phyloP scores from a whole-genome alignment of 2,888 invertebrate genomes.

The Toxonevra muliebris region DNA sequence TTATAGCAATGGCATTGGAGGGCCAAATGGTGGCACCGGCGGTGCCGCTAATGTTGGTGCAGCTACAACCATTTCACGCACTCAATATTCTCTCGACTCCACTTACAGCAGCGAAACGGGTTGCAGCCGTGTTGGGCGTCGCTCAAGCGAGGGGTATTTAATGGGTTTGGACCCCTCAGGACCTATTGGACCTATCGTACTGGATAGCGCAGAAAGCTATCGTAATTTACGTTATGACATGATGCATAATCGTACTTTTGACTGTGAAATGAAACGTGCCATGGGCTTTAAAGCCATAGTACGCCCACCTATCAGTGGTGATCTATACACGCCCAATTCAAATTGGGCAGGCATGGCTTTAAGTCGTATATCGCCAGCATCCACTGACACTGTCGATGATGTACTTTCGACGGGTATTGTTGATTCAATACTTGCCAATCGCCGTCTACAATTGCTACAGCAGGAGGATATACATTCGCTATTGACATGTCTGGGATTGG shows the following conservation, averaged over 20 bases:
- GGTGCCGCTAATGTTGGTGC: slow-evolving; percentile 37
- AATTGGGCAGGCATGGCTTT: slow-evolving; percentile 88
- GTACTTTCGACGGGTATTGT: slow-evolving; percentile 51
- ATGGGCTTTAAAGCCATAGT: slow-evolving; percentile 66
- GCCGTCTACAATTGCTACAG: slow-evolving; percentile 60
- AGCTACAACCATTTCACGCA: slow-evolving; percentile 32
- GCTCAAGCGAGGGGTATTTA: slow-evolving; percentile 60
- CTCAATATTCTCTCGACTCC: slow-evolving; percentile 61
- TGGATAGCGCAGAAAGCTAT: slow-evolving; percentile 58
- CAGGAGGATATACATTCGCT: slow-evolving; percentile 64
- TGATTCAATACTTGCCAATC: slow-evolving; percentile 50
- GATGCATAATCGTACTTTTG: slow-evolving; percentile 56
- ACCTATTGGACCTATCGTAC: slow-evolving; percentile 42
- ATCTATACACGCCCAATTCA: slow-evolving; percentile 62
- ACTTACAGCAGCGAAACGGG: slow-evolving; percentile 57
- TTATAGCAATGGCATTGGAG: slow-evolving; percentile 38
- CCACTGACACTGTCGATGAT: slow-evolving; percentile 52
- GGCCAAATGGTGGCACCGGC: background rate
- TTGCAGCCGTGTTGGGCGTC: slow-evolving; percentile 52
- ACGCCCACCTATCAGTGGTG: slow-evolving; percentile 60
- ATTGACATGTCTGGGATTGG: slow-evolving; percentile 71
- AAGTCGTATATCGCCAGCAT: slow-evolving; percentile 84
- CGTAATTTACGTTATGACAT: slow-evolving; percentile 60
- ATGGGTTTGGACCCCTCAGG: slow-evolving; percentile 52
- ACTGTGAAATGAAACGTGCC: slow-evolving; percentile 66